phyloP scores from a whole-genome alignment of 2,797 vertebrate species.

The Onychomys torridus region DNA sequence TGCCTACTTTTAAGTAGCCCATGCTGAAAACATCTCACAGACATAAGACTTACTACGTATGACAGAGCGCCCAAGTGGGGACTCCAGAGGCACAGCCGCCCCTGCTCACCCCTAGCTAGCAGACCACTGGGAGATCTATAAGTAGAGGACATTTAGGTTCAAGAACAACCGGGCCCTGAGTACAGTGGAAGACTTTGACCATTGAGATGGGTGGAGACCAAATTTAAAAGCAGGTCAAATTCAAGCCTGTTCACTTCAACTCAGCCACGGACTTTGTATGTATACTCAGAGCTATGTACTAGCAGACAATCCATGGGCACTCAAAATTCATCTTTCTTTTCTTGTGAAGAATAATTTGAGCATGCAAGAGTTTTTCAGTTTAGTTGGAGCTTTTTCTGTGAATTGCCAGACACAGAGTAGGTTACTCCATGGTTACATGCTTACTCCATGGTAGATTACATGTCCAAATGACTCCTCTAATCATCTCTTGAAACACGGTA shows the following conservation, averaged over 20 bases:
- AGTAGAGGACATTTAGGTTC: not conserved
- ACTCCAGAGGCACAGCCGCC: not conserved
- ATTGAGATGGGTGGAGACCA: not conserved
- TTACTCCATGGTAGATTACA: not conserved
- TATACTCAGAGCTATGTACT: not conserved
- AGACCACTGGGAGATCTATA: not conserved
- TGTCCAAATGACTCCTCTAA: not conserved
- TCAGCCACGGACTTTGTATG: not conserved
- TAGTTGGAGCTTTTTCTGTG: constrained; percentile 41
- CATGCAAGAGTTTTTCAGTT: constrained; percentile 49
- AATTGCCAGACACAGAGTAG: constrained; percentile 9
- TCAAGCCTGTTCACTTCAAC: not conserved
- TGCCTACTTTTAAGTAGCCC: not conserved
- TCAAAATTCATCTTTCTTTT: constrained; percentile 38
- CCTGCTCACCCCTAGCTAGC: not conserved
- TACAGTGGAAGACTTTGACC: not conserved
- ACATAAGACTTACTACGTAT: not conserved
- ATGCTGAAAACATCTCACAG: not conserved
- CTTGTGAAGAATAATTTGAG: constrained; percentile 64
- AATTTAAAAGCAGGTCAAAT: constrained; percentile 3
- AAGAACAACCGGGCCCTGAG: not conserved
- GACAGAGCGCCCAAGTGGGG: not conserved
- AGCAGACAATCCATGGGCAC: constrained; percentile 2
- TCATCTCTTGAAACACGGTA: not conserved
- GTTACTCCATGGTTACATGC: not conserved